Evolutionary conservation across 2,113 vertebrate genomes (phyloP), one percentile per base, ranked within the genome.

Genomic region (Fregata magnificens): DNA sequence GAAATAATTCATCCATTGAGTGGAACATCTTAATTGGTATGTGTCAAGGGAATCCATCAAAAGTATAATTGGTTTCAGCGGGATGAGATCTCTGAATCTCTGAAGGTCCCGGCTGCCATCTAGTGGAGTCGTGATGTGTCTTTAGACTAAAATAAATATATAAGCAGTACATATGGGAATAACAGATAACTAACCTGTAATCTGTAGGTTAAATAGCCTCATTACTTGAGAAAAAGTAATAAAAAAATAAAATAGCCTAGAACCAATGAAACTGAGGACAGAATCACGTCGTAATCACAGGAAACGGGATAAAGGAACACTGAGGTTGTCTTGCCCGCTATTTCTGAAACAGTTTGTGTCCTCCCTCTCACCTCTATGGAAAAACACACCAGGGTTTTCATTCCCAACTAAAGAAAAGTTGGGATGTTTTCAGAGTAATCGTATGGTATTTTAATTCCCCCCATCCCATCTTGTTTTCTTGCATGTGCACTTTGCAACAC

Each of bases 61-160:
- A 47, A 86, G 10, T 4, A 24, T 17, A 11, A 31, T 2, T 1
- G 1, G 18, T 7, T n/a, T 11, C 31, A 15, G 31, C 0, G 18
- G 56, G 49, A 21, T 16, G 40, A n/a, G 56, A 1, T 19, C 40
- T 73, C 10, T 40, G 84, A 90, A 1, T 19, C 40, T 73, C 10
- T 40, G 84, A 90, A 58, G 74, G 74, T 77, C 58, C 91, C 6
- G 18, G 49, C 86, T 94, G 97, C 97, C 97, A 97, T 59, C 97
- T 97, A 97, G 96, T 94, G 97, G 96, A 82, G 16, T 5, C 4
- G 2, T 31, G 44, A 14, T 16, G 9, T 11, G 9, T 8, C 6
- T 74, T 34, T 13, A 47, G 14, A 10, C 9, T 28, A 5, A 87
- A 90, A 85, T 50, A 82, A 70, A 55, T 22, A 7, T 1, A 18